Evolutionary conservation across 2,888 invertebrate genomes (phyloP).

Genomic region (Yponomeuta malinellus): DNA sequence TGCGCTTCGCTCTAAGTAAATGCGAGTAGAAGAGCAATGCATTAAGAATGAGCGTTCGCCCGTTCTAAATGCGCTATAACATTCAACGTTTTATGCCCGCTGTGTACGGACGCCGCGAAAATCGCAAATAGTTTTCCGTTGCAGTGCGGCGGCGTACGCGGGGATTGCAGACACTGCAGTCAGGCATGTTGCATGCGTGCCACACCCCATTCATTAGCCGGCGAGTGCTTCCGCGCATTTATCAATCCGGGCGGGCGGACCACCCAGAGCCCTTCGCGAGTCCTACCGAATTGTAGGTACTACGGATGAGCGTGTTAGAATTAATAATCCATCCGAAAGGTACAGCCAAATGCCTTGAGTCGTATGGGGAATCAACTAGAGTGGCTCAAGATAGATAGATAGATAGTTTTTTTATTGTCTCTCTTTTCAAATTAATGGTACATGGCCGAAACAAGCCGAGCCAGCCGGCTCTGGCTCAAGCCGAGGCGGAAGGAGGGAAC

Average conservation of each 20-base stretch:
- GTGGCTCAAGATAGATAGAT: no score
- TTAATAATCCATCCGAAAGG: no score
- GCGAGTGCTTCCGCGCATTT: constrained; percentile 73
- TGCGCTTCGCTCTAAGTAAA: no score
- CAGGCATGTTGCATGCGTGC: constrained; percentile 61
- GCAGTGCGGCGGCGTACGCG: constrained; percentile 43
- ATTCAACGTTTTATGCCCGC: neutral
- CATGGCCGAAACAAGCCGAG: no score
- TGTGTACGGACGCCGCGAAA: constrained; percentile 22
- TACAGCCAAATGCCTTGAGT: no score
- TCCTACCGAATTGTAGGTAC: neutral
- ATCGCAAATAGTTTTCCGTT: constrained; percentile 44
- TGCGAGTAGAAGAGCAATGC: no score
- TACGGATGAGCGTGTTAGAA: no score
- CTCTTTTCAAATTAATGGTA: no score
- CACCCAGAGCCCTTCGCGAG: constrained; percentile 24
- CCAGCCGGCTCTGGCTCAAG: no score
- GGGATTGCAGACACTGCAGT: constrained; percentile 57
- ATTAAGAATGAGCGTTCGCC: neutral
- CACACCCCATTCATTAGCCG: constrained; percentile 72
- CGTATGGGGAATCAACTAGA: no score
- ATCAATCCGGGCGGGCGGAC: constrained; percentile 55
- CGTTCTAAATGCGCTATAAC: neutral
- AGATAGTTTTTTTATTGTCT: no score
- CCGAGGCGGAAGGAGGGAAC: no score